phyloP scores from a whole-genome alignment of 2,888 invertebrate genomes.

The Coelopa pilipes region DNA sequence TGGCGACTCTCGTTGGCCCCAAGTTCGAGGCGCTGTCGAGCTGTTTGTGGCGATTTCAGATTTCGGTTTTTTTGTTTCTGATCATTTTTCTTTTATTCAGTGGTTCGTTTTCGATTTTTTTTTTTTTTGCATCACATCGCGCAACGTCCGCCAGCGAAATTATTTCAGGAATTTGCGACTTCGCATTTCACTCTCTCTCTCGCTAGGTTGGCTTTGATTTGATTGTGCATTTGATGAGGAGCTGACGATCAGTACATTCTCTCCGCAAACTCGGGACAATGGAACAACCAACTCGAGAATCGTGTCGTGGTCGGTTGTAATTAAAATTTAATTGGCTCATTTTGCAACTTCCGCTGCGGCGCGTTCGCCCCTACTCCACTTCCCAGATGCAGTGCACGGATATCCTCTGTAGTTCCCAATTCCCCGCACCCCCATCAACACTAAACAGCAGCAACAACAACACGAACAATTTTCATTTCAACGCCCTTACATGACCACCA shows the following conservation, averaged over 20 bases:
- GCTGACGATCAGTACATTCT: background rate
- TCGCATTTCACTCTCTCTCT: slow-evolving; percentile 6
- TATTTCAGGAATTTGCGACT: slow-evolving; percentile 14
- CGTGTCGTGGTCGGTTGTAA: too few relatives aligned
- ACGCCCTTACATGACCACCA: too few relatives aligned
- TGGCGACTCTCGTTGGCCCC: background rate
- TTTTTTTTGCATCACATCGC: slow-evolving; percentile 7
- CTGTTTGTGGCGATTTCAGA: too few relatives aligned
- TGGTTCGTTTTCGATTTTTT: background rate
- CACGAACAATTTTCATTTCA: too few relatives aligned
- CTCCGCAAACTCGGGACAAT: background rate
- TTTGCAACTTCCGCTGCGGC: too few relatives aligned
- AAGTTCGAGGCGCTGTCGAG: too few relatives aligned
- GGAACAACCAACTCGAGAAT: background rate
- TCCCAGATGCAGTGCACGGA: too few relatives aligned
- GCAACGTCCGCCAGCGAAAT: slow-evolving; percentile 25
- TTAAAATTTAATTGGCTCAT: too few relatives aligned
- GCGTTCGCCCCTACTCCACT: too few relatives aligned
- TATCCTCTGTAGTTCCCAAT: too few relatives aligned
- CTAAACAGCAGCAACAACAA: too few relatives aligned
- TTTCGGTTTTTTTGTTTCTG: background rate
- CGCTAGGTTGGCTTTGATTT: background rate
- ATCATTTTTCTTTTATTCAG: background rate
- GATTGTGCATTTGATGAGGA: background rate
- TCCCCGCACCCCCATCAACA: too few relatives aligned